These are phyloP conservation scores for Eudorcas thomsonii DNA, from an alignment of 2,113 vertebrate species.

Conservation along the genomic window DNA sequence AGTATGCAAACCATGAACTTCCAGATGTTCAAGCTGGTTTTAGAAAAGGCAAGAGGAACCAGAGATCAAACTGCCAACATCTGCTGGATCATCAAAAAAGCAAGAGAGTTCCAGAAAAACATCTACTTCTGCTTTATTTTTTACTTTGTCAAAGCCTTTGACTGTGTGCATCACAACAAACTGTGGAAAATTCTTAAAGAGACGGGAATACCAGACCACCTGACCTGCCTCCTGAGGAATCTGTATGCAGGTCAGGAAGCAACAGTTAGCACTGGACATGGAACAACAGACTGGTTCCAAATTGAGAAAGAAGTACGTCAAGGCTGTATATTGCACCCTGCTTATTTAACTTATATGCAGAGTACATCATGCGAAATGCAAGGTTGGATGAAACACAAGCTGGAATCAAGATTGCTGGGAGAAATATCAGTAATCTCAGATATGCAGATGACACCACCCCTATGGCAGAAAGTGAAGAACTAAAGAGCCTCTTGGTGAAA, in stretches of 20 bases:
- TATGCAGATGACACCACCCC: neutral
- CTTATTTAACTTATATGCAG: neutral
- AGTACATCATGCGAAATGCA: fast-evolving
- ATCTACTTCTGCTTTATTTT: neutral
- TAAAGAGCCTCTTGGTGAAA: neutral
- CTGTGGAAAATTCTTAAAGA: neutral
- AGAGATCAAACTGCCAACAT: neutral
- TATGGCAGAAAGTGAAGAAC: neutral
- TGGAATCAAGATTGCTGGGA: neutral
- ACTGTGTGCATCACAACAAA: neutral
- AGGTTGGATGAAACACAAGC: neutral
- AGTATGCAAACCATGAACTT: neutral
- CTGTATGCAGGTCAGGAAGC: neutral
- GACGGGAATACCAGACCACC: neutral
- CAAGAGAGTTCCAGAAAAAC: neutral
- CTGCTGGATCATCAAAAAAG: neutral
- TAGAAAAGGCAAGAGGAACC: neutral
- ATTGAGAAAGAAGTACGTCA: neutral
- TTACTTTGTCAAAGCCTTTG: neutral
- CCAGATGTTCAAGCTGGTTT: neutral
- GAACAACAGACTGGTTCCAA: neutral
- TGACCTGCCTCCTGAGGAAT: neutral
- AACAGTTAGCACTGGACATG: neutral
- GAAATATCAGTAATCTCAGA: neutral
- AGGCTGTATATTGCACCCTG: neutral